A percentile compares a stretch with the other conserved stretches of the same genome.
These are phyloP conservation scores for Bufotes viridis DNA, from an alignment of 2,797 vertebrate species.

Conservation along the genomic window DNA sequence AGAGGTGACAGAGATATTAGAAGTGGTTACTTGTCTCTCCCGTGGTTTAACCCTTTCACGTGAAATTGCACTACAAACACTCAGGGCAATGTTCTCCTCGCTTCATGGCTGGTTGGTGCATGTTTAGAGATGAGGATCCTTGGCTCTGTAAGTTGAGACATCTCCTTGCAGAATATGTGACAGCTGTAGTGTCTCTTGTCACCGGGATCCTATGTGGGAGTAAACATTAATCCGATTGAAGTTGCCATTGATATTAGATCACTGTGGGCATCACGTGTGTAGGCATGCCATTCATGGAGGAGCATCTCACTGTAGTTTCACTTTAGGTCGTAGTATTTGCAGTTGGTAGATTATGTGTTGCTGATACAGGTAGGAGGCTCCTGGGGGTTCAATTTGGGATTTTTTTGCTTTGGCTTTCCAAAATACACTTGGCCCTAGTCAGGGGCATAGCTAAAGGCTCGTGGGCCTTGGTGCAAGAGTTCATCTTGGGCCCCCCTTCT, in stretches of 20 bases:
- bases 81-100: neutral
- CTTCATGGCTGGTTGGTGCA: constrained; percentile 5
- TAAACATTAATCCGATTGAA: neutral
- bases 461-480: no score
- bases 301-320: neutral
- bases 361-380: neutral
- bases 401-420: neutral
- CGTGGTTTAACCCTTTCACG: constrained; percentile 26
- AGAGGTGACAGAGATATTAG: constrained; percentile 35
- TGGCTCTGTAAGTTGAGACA: neutral
- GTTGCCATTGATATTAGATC: constrained; percentile 17
- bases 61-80: neutral
- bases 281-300: neutral
- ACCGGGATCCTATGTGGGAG: constrained; percentile 12
- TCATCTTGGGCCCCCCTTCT: no score
- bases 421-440: neutral
- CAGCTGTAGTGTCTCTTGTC: constrained; percentile 24
- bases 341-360: neutral
- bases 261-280: neutral
- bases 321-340: neutral
- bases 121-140: neutral
- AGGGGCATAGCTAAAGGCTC: no score
- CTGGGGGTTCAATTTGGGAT: neutral
- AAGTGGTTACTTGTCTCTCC: constrained; percentile 28
- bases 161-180: neutral